phyloP scores from a whole-genome alignment of 2,113 vertebrate species.

The Alligator sinensis region DNA sequence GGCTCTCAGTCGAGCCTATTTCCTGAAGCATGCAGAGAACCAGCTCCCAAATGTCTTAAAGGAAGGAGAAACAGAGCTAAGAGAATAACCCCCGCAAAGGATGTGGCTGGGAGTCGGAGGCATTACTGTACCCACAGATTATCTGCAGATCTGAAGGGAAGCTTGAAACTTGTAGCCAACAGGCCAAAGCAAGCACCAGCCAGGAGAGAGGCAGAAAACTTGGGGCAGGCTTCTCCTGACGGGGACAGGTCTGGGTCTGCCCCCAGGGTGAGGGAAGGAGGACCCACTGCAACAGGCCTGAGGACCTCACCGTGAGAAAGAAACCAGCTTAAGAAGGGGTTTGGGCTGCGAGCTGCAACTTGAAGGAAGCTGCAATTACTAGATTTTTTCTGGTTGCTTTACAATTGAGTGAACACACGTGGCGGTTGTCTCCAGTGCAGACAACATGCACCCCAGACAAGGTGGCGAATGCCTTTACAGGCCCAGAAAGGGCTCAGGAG shows the following conservation, averaged over 20 bases:
- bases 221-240: background rate
- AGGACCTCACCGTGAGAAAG: background rate
- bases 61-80: background rate
- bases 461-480: background rate
- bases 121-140: background rate
- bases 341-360: background rate
- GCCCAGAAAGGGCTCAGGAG: background rate
- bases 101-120: background rate
- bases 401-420: background rate
- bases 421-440: background rate
- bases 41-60: background rate
- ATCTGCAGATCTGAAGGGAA: background rate
- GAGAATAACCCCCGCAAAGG: background rate
- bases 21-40: background rate
- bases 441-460: background rate
- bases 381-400: background rate
- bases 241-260: background rate
- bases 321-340: background rate
- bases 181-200: background rate
- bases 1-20: background rate
- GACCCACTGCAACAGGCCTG: background rate
- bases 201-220: background rate
- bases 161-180: background rate
- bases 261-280: background rate
- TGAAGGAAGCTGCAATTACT: background rate